Evolutionary conservation across 2,797 vertebrate species (phyloP), one percentile per base, ranked within the genome.

Genomic region (Lacerta agilis): DNA sequence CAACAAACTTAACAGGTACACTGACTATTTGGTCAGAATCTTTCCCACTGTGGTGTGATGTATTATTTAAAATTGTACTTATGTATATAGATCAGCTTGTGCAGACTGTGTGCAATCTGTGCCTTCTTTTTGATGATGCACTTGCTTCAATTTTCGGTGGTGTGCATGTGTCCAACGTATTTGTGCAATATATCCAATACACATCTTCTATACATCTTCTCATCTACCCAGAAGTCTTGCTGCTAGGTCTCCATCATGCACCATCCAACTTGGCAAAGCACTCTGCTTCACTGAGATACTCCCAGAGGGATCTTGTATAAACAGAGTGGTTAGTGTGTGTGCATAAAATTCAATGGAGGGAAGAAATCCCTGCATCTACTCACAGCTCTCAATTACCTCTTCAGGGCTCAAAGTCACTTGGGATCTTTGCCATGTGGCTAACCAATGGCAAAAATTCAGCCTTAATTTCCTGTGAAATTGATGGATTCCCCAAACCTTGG

Each of bases 401-500:
- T 94, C 87, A 77, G 95, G 95, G 94, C 94, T 93, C 92, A 93
- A 87, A 93, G 93, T 96, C 96, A 92, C 88, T 94, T 96, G 95
- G 96, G 95, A 94, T 89, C 94, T 91, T 93, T 87, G 94, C 96
- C 97, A 97, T 93, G 94, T 95, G 96, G 95, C 89, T 89, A 94
- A 92, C 96, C 95, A 93, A 97, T 97, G 95, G 96, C 94, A 97
- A 97, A 87, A 97, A 97, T 97, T 97, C 95, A 97, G 96, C 96
- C 97, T 97, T 95, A 96, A 97, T 97, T 96, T 97, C 95, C 96
- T 96, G 95, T 94, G 92, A 97, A 97, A 97, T 93, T 97, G 98
- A 96, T 92, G 93, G 96, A 95, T 95, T 94, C 94, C 38, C 95
- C 95, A 96, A 0, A 43, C 94, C 94, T 92, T 85, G 43, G 94